These are phyloP conservation scores for Magallana nippona DNA, from an alignment of 2,888 invertebrate species.

Conservation along the genomic window DNA sequence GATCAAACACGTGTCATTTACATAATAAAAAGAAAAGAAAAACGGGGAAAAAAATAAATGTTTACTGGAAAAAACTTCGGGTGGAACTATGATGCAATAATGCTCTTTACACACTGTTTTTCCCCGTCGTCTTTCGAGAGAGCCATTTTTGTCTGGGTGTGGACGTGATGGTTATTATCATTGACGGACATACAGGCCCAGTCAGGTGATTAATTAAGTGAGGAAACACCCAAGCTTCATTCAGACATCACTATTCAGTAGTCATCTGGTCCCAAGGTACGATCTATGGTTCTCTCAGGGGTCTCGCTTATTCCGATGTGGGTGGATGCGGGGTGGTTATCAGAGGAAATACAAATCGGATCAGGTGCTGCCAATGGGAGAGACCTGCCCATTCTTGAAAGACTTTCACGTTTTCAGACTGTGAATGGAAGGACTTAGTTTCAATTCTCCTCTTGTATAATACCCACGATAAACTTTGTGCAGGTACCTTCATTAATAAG, in stretches of 20 bases:
- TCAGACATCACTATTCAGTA: not conserved
- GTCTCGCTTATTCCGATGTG: not conserved
- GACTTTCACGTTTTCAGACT: not conserved
- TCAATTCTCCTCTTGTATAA: not conserved
- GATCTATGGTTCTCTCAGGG: not conserved
- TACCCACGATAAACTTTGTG: not conserved
- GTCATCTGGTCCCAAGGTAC: conserved; percentile 11
- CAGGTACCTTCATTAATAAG: conserved; percentile 15
- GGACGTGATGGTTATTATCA: too few relatives aligned
- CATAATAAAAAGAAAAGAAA: too few relatives aligned
- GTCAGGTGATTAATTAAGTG: too few relatives aligned
- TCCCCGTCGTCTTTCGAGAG: too few relatives aligned
- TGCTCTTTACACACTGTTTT: too few relatives aligned
- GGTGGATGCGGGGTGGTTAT: not conserved
- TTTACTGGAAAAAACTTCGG: too few relatives aligned
- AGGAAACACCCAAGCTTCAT: not conserved
- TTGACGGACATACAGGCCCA: too few relatives aligned
- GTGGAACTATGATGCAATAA: too few relatives aligned
- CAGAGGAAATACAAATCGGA: not conserved
- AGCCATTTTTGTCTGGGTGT: too few relatives aligned
- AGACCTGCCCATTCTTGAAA: not conserved
- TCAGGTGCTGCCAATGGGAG: not conserved
- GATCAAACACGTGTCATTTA: too few relatives aligned
- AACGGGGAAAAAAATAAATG: too few relatives aligned
- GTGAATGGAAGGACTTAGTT: conserved; percentile 6